phyloP scores from a whole-genome alignment of 1,140 invertebrate species.

The Diorhabda carinulata region DNA sequence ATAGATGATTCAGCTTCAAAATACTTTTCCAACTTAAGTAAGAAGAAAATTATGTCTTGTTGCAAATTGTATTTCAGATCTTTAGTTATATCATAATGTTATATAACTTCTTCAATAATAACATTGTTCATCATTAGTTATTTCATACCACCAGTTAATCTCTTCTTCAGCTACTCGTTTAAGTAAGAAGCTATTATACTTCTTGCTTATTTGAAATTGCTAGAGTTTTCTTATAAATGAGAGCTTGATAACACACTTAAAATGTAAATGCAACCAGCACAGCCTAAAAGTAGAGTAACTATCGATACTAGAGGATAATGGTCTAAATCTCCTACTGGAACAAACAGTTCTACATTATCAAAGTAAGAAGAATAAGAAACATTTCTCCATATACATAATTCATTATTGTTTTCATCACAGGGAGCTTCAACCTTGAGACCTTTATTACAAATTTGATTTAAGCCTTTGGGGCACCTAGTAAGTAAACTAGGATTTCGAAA shows the following conservation, averaged over 20 bases:
- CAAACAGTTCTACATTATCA: slow-evolving; percentile 41
- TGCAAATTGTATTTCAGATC: too few species aligned
- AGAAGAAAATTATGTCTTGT: too few species aligned
- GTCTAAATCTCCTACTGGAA: slow-evolving; percentile 48
- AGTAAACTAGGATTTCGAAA: slow-evolving; percentile 42
- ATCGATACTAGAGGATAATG: slow-evolving; percentile 45
- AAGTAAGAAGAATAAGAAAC: slow-evolving; percentile 43
- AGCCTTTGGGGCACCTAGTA: slow-evolving; percentile 37
- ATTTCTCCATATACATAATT: slow-evolving; percentile 45
- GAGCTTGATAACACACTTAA: slow-evolving; percentile 40
- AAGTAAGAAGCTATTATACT: too few species aligned
- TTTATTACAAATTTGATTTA: slow-evolving; percentile 34
- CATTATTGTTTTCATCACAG: slow-evolving; percentile 32
- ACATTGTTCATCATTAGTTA: too few species aligned
- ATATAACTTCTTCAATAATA: too few species aligned
- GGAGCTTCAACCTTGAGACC: slow-evolving; percentile 35
- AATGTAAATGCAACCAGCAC: slow-evolving; percentile 48
- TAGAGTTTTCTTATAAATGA: too few species aligned
- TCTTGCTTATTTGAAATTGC: too few species aligned
- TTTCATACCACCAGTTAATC: too few species aligned
- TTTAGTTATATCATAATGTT: too few species aligned
- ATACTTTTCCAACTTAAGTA: too few species aligned
- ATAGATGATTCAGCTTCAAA: too few species aligned
- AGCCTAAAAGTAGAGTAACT: slow-evolving; percentile 45
- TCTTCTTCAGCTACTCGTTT: too few species aligned